Percentiles rank a stretch among this genome's conserved stretches.
These are phyloP conservation scores for Junonia oenone DNA, from an alignment of 2,888 invertebrate species.

Conservation along the genomic window DNA sequence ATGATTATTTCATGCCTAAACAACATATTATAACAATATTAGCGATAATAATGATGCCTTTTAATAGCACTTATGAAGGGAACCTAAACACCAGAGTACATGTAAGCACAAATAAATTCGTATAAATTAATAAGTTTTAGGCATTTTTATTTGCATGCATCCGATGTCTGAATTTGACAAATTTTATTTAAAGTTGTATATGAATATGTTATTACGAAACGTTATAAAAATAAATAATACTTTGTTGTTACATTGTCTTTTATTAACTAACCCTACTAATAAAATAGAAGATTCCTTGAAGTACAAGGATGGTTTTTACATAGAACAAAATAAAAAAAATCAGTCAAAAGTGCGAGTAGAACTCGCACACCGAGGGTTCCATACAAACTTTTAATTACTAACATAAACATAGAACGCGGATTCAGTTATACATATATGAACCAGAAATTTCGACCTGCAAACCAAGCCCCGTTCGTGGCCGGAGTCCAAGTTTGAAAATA, in stretches of 20 bases:
- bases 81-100: constrained; percentile 22
- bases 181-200: constrained; percentile 49
- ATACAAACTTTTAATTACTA: too few species aligned
- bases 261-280: constrained; percentile 18
- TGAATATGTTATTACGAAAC: constrained; percentile 51
- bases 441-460: too few species aligned
- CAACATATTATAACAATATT: constrained; percentile 4
- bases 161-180: constrained; percentile 39
- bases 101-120: constrained; percentile 20
- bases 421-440: too few species aligned
- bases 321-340: neutral
- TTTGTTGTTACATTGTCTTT: constrained; percentile 38
- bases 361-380: too few species aligned
- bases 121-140: constrained; percentile 27
- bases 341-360: too few species aligned
- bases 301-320: neutral
- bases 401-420: too few species aligned
- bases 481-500: too few species aligned
- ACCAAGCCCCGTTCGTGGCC: too few species aligned
- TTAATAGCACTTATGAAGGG: constrained; percentile 27
- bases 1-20: constrained; percentile 16
- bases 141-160: constrained; percentile 48
- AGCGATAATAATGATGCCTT: constrained; percentile 16
- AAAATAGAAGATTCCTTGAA: too few species aligned
- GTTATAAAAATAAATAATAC: constrained; percentile 60